Evolutionary conservation across 2,113 vertebrate species (phyloP), one percentile per base, ranked within the genome.

Genomic region (Laticauda colubrina): DNA sequence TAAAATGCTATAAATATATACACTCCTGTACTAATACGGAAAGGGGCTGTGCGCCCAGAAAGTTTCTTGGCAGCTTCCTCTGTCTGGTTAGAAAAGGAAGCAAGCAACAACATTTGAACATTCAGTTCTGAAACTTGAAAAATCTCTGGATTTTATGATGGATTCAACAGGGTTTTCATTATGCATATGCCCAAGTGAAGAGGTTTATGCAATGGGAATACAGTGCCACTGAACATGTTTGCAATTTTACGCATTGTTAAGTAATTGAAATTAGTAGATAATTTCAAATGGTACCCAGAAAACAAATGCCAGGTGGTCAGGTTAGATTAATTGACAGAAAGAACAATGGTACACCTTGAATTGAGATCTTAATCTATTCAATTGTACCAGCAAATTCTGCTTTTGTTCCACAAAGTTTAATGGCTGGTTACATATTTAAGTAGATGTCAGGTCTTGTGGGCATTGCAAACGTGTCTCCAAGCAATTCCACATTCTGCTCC

Each of bases 81-180:
- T 95, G 97, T 98, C 97, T 98, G 97, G 97, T 98, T 98, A 98
- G 97, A 96, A 97, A 95, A 98, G 97, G 97, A 98, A 98, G 97
- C 96, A 96, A 98, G 97, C 97, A 97, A 97, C 96, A 96, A 95
- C 96, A 97, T 96, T 98, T 97, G 98, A 97, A 98, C 98, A 98
- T 98, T 98, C 97, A 98, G 97, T 98, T 98, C 98, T 97, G 95
- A 97, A 96, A 96, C 95, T 90, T 97, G 95, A 97, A 97, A 96
- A 95, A 95, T 96, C 95, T 97, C 97, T 97, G 96, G 96, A 96
- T 97, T 97, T 97, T 97, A 97, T 96, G 97, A 98, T 97, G 97
- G 97, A 97, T 96, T 98, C 97, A 97, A 98, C 97, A 98, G 96
- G 97, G 96, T 97, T 98, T 98, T 98, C 97, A 97, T 98, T 97